phyloP scores from a whole-genome alignment of 2,113 vertebrate genomes.

The Helogale parvula region DNA sequence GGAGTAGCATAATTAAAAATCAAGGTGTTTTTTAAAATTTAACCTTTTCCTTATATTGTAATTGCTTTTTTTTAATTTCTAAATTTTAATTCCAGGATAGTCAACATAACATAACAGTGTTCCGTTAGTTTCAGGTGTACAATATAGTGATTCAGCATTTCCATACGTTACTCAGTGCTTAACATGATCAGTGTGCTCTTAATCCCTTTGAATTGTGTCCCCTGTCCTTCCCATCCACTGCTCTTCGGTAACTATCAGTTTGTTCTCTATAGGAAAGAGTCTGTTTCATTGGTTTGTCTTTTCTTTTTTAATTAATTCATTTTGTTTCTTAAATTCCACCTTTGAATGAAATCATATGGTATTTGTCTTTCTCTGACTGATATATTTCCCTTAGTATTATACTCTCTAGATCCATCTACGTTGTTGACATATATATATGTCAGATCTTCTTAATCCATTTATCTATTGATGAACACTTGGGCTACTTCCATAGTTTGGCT shows the following conservation, averaged over 20 bases:
- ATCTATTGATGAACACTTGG: background rate
- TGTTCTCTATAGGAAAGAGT: background rate
- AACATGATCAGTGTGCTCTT: background rate
- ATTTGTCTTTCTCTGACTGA: background rate
- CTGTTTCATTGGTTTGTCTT: background rate
- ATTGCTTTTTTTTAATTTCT: background rate
- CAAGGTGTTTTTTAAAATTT: background rate
- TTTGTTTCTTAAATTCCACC: background rate
- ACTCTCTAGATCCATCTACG: background rate
- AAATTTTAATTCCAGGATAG: background rate
- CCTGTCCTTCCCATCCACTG: background rate
- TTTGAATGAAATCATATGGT: background rate
- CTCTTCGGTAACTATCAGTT: background rate
- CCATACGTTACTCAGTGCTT: background rate
- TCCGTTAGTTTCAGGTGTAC: background rate
- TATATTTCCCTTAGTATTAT: background rate
- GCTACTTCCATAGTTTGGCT: background rate
- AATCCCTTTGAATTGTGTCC: background rate
- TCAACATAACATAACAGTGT: background rate
- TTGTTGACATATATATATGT: background rate
- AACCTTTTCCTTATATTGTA: background rate
- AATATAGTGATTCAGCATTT: background rate
- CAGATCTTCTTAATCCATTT: background rate
- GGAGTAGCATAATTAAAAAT: background rate
- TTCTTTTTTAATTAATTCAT: background rate